Evolutionary conservation across 2,888 invertebrate genomes (phyloP).

Genomic region (Microctonus aethiopoides): DNA sequence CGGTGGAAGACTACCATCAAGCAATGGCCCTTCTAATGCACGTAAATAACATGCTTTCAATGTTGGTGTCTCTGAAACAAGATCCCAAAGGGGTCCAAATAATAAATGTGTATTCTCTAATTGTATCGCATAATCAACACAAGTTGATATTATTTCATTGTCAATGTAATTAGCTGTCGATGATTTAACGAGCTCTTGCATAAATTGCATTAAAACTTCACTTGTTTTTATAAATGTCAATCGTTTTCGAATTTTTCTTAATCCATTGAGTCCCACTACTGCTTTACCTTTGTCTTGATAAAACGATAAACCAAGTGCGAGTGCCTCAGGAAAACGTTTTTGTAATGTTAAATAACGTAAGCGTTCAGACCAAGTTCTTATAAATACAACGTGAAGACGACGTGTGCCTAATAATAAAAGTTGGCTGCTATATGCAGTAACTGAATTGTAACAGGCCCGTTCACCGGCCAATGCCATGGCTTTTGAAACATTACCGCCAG

Average conservation of each 20-base stretch:
- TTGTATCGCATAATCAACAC: conserved; percentile 64
- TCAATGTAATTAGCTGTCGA: conserved; percentile 51
- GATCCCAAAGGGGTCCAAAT: conserved; percentile 70
- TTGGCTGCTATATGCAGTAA: conserved; percentile 77
- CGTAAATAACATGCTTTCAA: conserved; percentile 76
- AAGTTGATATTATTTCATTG: conserved; percentile 58
- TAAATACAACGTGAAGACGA: conserved; percentile 69
- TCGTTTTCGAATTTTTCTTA: conserved; percentile 66
- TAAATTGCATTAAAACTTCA: conserved; percentile 62
- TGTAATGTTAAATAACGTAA: conserved; percentile 72
- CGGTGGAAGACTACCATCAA: conserved; percentile 70
- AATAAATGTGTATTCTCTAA: conserved; percentile 66
- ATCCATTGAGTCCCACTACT: conserved; percentile 71
- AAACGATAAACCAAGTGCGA: conserved; percentile 72
- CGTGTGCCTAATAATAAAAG: conserved; percentile 77
- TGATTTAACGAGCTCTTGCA: conserved; percentile 56
- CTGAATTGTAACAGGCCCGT: conserved; percentile 80
- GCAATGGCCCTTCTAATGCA: conserved; percentile 73
- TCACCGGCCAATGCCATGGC: conserved; percentile 83
- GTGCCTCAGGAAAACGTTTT: conserved; percentile 71
- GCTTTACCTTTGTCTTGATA: conserved; percentile 74
- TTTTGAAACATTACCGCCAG: conserved; percentile 90
- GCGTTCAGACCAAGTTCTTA: conserved; percentile 76
- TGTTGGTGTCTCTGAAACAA: conserved; percentile 70
- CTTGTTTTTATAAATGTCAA: conserved; percentile 66